Percentiles rank a stretch among this genome's conserved stretches.
phyloP scores from a whole-genome alignment of 1,140 invertebrate species.

The Drosophila takahashii region DNA sequence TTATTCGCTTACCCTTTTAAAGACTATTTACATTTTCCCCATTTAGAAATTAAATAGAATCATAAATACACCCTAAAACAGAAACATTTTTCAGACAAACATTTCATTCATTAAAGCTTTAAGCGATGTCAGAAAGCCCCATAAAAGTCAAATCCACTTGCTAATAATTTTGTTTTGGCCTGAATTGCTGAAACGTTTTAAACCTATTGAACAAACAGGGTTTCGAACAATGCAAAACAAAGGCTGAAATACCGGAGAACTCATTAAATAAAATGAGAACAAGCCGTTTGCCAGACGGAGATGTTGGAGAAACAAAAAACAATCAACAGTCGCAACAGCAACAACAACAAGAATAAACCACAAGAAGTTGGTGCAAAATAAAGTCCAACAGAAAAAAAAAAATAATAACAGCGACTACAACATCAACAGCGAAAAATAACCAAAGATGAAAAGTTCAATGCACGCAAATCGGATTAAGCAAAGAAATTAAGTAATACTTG shows the following conservation, averaged over 20 bases:
- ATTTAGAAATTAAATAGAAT: neutral
- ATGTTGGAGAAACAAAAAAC: conserved; percentile 39
- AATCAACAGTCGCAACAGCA: conserved; percentile 47
- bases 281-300: conserved; percentile 32
- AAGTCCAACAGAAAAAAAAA: conserved; percentile 25
- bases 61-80: neutral
- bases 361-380: conserved; percentile 59
- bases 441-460: conserved; percentile 73
- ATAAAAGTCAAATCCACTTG: conserved; percentile 30
- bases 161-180: conserved; percentile 35
- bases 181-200: conserved; percentile 26
- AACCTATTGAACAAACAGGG: conserved; percentile 34
- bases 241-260: conserved; percentile 46
- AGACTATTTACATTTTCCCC: too few relatives aligned
- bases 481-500: conserved; percentile 77
- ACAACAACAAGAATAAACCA: conserved; percentile 43
- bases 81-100: neutral
- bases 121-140: conserved; percentile 12
- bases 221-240: conserved; percentile 28
- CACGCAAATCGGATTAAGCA: conserved; percentile 80
- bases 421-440: conserved; percentile 44
- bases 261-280: conserved; percentile 75
- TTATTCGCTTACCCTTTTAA: too few relatives aligned
- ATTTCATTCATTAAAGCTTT: conserved; percentile 15
- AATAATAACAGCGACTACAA: conserved; percentile 35